Base-by-base conservation (phyloP, 2,888 invertebrate species). In the Epinotia brunnichana region DNA sequence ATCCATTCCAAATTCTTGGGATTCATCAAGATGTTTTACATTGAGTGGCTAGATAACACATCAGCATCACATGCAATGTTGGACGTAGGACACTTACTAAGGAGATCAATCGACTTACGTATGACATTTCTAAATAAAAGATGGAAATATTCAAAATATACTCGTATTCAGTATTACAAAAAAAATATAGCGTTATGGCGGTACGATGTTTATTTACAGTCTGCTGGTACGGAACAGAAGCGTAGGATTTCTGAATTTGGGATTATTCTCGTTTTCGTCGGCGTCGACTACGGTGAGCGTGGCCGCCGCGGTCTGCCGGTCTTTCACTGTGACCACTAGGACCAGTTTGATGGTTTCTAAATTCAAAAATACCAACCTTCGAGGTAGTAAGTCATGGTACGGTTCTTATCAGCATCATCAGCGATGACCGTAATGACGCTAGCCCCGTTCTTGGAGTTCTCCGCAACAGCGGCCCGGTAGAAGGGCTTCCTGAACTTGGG, bases 391-490 rank as follows among this genome's bases (percentile, higher is more conserved):
- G 94, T 94, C 76, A 98, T 96, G 0, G 96, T 96, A 73, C 96
- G 95, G 89, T 98, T 98, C 86, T 96, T 96, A 85, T 98, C 98
- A 0, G 96, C 95, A 85, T 98, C 98, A 80, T 97, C 96, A 0
- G 98, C 98, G 15, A 96, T 94, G 0, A 98, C 95, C 68, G 95
- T 96, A 0, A 96, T 96, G 10, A 98, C 95, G 61, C 95, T 94
- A 0, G 96, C 95, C 0, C 98, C 98, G 80, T 95, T 96, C 87
- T 97, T 97, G 64, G 97, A 97, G 85, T 98, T 98, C 86, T 98
- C 98, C 0, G 97, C 95, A 0, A 98, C 95, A 0, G 97, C 95
- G 70, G 96, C 95, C 74, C 95, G 95, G 79, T 98, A 98, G 78
- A 95, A 96, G 0, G 97, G 95, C 79, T 96, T 95, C 39, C 96